Conservation (phyloP, 2,797 vertebrate species). For the Austrolebias charrua region DNA sequence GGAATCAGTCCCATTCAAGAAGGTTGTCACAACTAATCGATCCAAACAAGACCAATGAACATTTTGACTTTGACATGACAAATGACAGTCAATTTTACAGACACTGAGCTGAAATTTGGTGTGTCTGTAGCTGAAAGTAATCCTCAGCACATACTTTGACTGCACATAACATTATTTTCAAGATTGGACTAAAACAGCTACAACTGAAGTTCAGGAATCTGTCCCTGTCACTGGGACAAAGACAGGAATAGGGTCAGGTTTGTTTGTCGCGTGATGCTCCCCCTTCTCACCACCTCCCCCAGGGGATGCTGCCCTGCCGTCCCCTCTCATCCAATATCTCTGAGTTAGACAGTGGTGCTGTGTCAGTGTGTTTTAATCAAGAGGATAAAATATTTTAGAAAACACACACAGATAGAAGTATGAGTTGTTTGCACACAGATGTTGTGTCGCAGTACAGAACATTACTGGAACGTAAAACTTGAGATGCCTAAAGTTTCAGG, state of each 20-base stretch:
- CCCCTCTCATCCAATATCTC: conserved; percentile 29
- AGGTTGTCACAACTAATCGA: too few relatives aligned
- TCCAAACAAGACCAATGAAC: too few relatives aligned
- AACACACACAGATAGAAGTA: too few relatives aligned
- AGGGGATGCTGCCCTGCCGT: conserved; percentile 22
- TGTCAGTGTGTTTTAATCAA: conserved; percentile 76
- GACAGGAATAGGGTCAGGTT: conserved; percentile 68
- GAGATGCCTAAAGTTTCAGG: conserved; percentile 66
- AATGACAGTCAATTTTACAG: too few relatives aligned
- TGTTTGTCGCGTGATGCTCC: conserved; percentile 41
- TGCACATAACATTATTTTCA: too few relatives aligned
- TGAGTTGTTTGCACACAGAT: too few relatives aligned
- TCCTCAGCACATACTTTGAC: too few relatives aligned
- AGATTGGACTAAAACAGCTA: too few relatives aligned
- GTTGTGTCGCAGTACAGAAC: neutral
- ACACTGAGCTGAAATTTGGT: too few relatives aligned
- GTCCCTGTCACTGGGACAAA: conserved; percentile 69
- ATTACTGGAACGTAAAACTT: conserved; percentile 36
- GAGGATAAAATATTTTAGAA: conserved; percentile 23
- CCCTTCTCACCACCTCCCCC: conserved; percentile 17
- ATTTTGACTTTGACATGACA: too few relatives aligned
- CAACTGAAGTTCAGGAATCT: conserved; percentile 56
- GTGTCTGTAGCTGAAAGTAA: too few relatives aligned
- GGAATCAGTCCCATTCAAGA: too few relatives aligned
- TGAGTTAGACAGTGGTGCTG: conserved; percentile 58